Base-by-base conservation (phyloP, 2,113 vertebrate genomes). In the Hippocampus comes region DNA sequence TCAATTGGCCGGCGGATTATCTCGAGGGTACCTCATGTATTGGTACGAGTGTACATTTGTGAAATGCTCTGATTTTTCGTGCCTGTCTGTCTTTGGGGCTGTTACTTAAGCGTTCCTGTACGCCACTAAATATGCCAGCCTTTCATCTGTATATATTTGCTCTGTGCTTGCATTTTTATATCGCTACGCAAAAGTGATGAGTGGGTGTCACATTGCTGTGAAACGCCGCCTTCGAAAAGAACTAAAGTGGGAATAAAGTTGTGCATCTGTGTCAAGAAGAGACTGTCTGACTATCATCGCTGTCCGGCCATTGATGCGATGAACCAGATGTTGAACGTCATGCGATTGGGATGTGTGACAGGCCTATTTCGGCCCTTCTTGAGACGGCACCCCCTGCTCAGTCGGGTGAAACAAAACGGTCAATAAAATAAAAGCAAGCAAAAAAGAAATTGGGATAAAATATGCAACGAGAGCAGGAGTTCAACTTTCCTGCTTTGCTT, bases 221-320 rank as follows among this genome's bases (percentile, higher is more conserved):
- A 46, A 9, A 65, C 12, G n/a, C 9, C 0, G 10, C 2, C 9
- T 63, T 64, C 2, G 17, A 61, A 61, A 18, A 14, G 71, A 68
- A 76, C 48, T 78, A 43, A 73, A 77, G 80, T 71, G 61, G 51
- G 81, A 86, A 76, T 76, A 76, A 81, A 82, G 38, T 56, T 70
- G 34, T 77, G n/a, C 53, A 11, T 9, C 9, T 63, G 38, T 82
- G 75, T 71, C 4, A 38, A 59, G 68, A 57, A 74, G 18, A 59
- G 67, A 74, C 76, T n/a, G 42, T 43, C 3, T 72, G 48, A 49
- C 56, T 65, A 76, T 64, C 14, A 43, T 5, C 30, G 61, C 49
- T 53, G 2, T 61, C 14, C 23, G 43, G 41, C 34, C 63, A 38
- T 38, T 70, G 34, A 74, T 25, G 65, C 70, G 12, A 30, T 20